These are phyloP conservation scores for Drosophila equinoxialis DNA, from an alignment of 1,140 invertebrate species.

Conservation along the genomic window DNA sequence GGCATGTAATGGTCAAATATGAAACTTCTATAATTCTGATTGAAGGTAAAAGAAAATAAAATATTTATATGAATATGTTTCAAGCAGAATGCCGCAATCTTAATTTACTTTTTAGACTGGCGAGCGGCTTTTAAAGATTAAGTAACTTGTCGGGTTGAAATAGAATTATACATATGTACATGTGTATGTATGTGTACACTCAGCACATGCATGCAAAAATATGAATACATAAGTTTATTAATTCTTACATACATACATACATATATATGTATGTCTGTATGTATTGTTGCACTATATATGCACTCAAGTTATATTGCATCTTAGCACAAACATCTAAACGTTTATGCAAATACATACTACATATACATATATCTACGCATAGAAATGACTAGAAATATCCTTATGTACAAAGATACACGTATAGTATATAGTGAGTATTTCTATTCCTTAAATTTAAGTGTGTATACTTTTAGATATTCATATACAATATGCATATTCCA, in stretches of 20 bases:
- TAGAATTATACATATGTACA: neutral
- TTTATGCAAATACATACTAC: constrained; percentile 61
- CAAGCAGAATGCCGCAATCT: neutral
- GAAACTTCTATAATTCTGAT: constrained; percentile 4
- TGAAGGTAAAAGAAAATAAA: neutral
- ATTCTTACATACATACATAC: neutral
- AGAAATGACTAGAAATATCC: constrained; percentile 7
- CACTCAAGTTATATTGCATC: constrained; percentile 14
- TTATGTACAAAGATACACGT: constrained; percentile 33
- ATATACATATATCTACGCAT: constrained; percentile 21
- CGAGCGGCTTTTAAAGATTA: constrained; percentile 5
- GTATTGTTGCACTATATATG: constrained; percentile 17
- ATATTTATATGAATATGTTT: constrained; percentile 4
- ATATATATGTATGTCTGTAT: constrained; percentile 10
- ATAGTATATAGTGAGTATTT: constrained; percentile 25
- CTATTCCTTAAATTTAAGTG: constrained; percentile 65
- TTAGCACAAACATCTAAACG: constrained; percentile 51
- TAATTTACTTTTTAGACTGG: constrained; percentile 3
- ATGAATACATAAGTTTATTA: constrained; percentile 12
- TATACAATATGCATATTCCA: constrained; percentile 74
- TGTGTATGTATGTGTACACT: neutral
- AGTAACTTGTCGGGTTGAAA: neutral
- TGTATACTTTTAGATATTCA: constrained; percentile 45
- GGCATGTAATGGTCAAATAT: neutral
- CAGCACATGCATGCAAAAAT: neutral